Conservation (phyloP, 2,797 vertebrate genomes). For the Phalloptychus januarius region DNA sequence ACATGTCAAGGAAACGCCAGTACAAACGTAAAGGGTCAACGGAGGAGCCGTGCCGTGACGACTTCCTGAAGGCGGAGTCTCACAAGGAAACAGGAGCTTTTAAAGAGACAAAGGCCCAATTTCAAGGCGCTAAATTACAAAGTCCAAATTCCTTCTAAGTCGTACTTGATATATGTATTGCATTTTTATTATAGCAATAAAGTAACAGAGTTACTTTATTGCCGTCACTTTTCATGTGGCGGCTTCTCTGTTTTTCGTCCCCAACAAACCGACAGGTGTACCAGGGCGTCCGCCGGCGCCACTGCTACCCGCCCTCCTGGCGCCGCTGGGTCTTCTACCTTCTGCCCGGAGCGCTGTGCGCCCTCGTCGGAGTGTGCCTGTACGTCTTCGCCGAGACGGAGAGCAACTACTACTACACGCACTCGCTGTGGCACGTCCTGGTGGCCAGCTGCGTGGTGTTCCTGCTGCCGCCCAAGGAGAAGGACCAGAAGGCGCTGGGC, state of each 20-base stretch:
- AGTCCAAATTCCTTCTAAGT: too few relatives aligned
- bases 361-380: conserved; percentile 85
- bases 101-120: too few relatives aligned
- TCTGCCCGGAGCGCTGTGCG: conserved; percentile 86
- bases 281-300: conserved; percentile 81
- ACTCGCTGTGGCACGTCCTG: conserved; percentile 95
- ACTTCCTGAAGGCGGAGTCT: too few relatives aligned
- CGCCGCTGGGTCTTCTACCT: conserved; percentile 92
- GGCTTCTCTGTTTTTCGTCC: neutral
- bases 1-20: too few relatives aligned
- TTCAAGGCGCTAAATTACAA: too few relatives aligned
- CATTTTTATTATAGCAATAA: too few relatives aligned
- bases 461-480: conserved; percentile 88
- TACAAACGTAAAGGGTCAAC: too few relatives aligned
- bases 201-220: too few relatives aligned
- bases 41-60: too few relatives aligned
- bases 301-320: conserved; percentile 93
- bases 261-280: conserved; percentile 76
- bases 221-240: neutral
- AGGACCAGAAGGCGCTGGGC: conserved; percentile 75
- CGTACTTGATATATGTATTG: too few relatives aligned
- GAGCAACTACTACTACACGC: conserved; percentile 94
- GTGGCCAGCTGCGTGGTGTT: conserved; percentile 91
- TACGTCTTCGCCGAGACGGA: conserved; percentile 91
- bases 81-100: too few relatives aligned